Conservation (phyloP, 1,140 invertebrate species). For the Conus ventricosus region DNA sequence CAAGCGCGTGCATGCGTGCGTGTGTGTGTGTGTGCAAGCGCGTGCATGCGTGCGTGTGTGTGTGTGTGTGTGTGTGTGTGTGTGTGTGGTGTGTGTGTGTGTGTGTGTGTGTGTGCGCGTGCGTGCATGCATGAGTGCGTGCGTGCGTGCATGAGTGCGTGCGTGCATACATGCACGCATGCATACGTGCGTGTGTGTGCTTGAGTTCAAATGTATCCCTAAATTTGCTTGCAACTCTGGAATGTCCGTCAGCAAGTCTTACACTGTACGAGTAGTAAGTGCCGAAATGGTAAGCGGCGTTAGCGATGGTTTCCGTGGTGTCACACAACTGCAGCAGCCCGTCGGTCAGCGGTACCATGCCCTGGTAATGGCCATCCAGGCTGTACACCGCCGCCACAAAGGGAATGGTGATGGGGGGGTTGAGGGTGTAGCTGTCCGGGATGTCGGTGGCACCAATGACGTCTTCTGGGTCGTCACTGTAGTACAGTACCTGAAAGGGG, state of each 20-base stretch:
- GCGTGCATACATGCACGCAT: too few relatives aligned
- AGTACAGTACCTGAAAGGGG: slow-evolving; percentile 20
- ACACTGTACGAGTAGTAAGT: slow-evolving; percentile 74
- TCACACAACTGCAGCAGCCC: slow-evolving; percentile 76
- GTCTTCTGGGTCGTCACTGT: slow-evolving; percentile 70
- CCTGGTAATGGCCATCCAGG: slow-evolving; percentile 71
- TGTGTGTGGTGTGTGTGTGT: too few relatives aligned
- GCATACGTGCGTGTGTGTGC: too few relatives aligned
- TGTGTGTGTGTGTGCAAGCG: too few relatives aligned
- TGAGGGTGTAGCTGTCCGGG: slow-evolving; percentile 77
- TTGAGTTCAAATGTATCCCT: too few relatives aligned
- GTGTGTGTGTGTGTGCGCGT: too few relatives aligned
- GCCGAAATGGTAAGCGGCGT: slow-evolving; percentile 79
- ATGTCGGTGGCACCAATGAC: slow-evolving; percentile 77
- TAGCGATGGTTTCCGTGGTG: slow-evolving; percentile 73
- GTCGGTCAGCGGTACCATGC: slow-evolving; percentile 60
- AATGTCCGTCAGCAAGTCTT: slow-evolving; percentile 20
- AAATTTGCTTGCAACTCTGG: not conserved
- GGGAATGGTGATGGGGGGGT: slow-evolving; percentile 58
- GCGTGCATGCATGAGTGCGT: too few relatives aligned
- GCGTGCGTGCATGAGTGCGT: too few relatives aligned
- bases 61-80: too few relatives aligned
- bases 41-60: too few relatives aligned
- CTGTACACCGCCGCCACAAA: slow-evolving; percentile 58
- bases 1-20: too few relatives aligned